These are phyloP conservation scores for Psix sp. DNA, from an alignment of 1,140 invertebrate genomes.

Conservation along the genomic window DNA sequence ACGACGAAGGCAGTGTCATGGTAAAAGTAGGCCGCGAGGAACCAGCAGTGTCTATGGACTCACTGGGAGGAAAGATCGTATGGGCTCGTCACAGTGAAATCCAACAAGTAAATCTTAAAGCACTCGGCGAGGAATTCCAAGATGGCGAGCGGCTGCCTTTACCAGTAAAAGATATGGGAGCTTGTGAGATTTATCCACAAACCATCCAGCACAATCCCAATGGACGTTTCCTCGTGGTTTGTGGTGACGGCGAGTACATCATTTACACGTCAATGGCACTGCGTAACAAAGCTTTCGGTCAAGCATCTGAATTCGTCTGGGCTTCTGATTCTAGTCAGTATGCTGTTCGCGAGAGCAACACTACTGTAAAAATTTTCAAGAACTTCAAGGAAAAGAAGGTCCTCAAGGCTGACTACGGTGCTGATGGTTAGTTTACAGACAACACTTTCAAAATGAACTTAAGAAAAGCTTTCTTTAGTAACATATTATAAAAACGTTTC, in stretches of 20 bases:
- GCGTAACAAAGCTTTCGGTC: constrained; percentile 98
- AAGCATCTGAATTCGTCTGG: constrained; percentile 99
- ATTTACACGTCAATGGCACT: constrained; percentile 99
- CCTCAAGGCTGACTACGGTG: constrained; percentile 97
- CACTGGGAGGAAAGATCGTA: constrained; percentile 97
- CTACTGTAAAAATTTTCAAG: constrained; percentile 95
- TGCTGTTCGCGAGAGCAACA: constrained; percentile 92
- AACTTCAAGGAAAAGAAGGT: constrained; percentile 98
- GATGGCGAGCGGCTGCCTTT: constrained; percentile 86
- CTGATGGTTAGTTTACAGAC: constrained; percentile 82
- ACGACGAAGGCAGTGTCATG: constrained; percentile 99
- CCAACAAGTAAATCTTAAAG: constrained; percentile 97
- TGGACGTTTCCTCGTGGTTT: constrained; percentile 98
- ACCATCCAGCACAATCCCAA: constrained; percentile 99
- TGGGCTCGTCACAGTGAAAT: constrained; percentile 99
- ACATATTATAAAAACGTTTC: no score
- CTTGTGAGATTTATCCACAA: constrained; percentile 99
- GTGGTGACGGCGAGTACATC: constrained; percentile 99
- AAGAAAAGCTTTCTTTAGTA: not conserved
- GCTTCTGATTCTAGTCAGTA: constrained; percentile 97
- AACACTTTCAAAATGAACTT: not conserved
- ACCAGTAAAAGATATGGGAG: constrained; percentile 98
- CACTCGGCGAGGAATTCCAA: constrained; percentile 83
- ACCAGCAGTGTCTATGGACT: constrained; percentile 99
- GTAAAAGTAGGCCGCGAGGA: constrained; percentile 98